phyloP scores from a whole-genome alignment of 2,888 invertebrate genomes.

The Thecocarcelia acutangulata region DNA sequence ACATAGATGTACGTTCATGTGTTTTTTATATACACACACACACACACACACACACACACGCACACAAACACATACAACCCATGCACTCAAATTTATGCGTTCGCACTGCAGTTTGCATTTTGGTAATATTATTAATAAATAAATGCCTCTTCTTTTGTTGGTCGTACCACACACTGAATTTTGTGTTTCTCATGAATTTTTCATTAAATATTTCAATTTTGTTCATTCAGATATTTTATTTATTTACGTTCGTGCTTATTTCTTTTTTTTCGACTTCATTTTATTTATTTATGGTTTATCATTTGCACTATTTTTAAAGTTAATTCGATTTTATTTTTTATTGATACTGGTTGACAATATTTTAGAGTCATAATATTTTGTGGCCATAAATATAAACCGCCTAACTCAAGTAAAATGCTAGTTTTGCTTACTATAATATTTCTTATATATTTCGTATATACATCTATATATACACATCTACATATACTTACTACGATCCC shows the following conservation, averaged over 20 bases:
- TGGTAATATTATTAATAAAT: constrained; percentile 42
- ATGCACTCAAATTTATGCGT: not conserved
- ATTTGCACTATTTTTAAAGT: constrained; percentile 13
- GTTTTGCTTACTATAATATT: too few relatives aligned
- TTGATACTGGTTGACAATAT: not conserved
- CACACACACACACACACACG: too few relatives aligned
- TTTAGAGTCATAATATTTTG: too few relatives aligned
- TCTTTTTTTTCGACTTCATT: constrained; percentile 7
- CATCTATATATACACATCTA: too few relatives aligned
- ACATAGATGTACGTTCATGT: not conserved
- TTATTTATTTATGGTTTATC: constrained; percentile 20
- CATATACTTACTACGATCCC: too few relatives aligned
- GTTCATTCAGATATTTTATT: constrained; percentile 56
- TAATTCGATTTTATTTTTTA: not conserved
- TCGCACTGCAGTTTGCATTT: not conserved
- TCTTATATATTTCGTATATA: too few relatives aligned
- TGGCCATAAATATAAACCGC: too few relatives aligned
- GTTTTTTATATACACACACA: not conserved
- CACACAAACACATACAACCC: not conserved
- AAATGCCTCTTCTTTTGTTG: constrained; percentile 2
- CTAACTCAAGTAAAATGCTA: too few relatives aligned
- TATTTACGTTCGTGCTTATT: constrained; percentile 8
- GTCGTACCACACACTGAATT: constrained; percentile 19
- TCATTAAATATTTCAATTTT: constrained; percentile 62
- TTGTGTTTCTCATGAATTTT: constrained; percentile 60